Evolutionary conservation across 2,797 vertebrate species (phyloP), one percentile per base, ranked within the genome.

Genomic region (Parambassis ranga): DNA sequence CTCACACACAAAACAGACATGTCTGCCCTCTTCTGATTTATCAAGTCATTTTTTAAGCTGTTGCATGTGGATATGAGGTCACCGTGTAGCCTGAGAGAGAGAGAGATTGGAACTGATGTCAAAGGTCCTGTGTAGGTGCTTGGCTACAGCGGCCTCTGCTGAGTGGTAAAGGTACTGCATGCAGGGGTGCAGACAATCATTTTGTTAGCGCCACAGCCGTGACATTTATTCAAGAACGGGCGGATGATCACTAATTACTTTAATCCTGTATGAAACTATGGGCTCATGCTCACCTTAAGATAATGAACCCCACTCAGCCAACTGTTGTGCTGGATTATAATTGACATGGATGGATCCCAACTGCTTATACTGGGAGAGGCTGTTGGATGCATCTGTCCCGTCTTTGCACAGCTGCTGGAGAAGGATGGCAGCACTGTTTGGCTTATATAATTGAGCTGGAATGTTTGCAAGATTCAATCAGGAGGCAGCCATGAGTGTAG

Each of bases 81-180:
- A 56, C 14, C 5, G 4, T 6, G n/a, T 28, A 41, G 38, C 3
- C 13, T 18, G 16, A 22, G 20, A n/a, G n/a, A n/a, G 28, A 62
- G 16, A 16, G 8, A 31, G 26, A 7, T 3, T 7, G 23, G 9
- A 13, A 9, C 3, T 31, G 44, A 39, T 37, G 57, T 77, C 70
- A 78, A 75, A 79, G 58, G 70, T 73, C 62, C 51, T 11, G 15
- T 31, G 28, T 27, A 47, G 86, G 47, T 1, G 47, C 39, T 84
- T 84, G 65, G 26, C 49, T 73, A 85, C 75, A 87, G 81, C 71
- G 86, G 62, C 84, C 85, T 87, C 86, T 91, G 77, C 71, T 89
- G 87, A 79, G 36, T 42, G 82, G 65, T 65, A 62, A 39, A 4
- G 55, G 80, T 49, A 79, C 49, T 79, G 55, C 73, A 75, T 0